Evolutionary conservation across 2,113 vertebrate genomes (phyloP).

Genomic region (Scortum barcoo): DNA sequence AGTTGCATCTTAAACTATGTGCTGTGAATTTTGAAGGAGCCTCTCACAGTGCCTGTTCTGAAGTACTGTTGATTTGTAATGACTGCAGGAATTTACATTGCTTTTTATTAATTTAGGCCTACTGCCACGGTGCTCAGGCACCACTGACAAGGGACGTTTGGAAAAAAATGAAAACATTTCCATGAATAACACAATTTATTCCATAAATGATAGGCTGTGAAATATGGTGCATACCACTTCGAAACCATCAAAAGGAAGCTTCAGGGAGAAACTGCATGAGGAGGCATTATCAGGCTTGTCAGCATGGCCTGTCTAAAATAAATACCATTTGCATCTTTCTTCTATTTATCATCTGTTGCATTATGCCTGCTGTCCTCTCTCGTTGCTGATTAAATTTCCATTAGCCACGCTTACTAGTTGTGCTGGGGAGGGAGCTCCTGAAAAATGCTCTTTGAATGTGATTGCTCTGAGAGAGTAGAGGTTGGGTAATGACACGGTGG

Average conservation of each 20-base stretch:
- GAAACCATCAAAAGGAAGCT: slow-evolving; percentile 64
- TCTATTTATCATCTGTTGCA: slow-evolving; percentile 82
- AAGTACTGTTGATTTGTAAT: slow-evolving; percentile 39
- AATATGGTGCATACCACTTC: slow-evolving; percentile 59
- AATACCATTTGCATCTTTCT: slow-evolving; percentile 82
- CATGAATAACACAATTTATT: slow-evolving; percentile 68
- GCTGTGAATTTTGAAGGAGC: background rate
- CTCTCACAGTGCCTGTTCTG: background rate
- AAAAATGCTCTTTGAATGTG: slow-evolving; percentile 79
- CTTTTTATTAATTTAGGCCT: slow-evolving; percentile 65
- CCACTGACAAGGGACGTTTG: slow-evolving; percentile 40
- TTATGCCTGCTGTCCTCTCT: slow-evolving; percentile 83
- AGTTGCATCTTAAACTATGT: background rate
- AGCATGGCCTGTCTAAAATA: slow-evolving; percentile 74
- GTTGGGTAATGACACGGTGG: slow-evolving; percentile 76
- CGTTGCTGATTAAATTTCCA: slow-evolving; percentile 85
- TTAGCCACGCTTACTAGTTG: slow-evolving; percentile 81
- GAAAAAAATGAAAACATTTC: slow-evolving; percentile 60
- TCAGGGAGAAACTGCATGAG: slow-evolving; percentile 63
- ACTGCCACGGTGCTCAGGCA: slow-evolving; percentile 20
- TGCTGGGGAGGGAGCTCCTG: slow-evolving; percentile 66
- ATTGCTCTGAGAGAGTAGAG: slow-evolving; percentile 73
- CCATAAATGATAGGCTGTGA: slow-evolving; percentile 65
- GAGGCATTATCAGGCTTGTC: slow-evolving; percentile 75
- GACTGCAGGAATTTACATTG: slow-evolving; percentile 39